These are phyloP conservation scores for Ceratotherium simum DNA, from an alignment of 2,113 vertebrate species.

Conservation along the genomic window DNA sequence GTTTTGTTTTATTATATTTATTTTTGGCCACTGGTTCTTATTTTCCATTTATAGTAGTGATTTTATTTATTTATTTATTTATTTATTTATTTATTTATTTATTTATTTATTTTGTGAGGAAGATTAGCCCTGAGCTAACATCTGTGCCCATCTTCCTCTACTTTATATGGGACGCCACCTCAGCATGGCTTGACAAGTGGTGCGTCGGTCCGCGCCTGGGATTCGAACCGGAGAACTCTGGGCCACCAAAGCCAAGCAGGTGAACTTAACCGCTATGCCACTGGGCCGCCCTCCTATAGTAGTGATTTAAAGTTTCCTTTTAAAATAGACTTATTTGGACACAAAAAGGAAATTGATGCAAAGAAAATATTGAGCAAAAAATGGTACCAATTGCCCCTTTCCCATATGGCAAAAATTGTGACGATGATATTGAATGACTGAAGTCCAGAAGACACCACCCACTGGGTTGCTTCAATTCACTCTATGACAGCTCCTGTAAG, in stretches of 20 bases:
- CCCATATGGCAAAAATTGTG: background rate
- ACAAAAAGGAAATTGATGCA: background rate
- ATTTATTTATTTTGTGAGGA: no score
- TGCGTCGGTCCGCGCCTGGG: no score
- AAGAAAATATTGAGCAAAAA: background rate
- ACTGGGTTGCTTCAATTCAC: background rate
- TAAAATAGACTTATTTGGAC: background rate
- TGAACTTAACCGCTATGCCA: no score
- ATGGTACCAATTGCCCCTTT: background rate
- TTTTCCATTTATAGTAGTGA: background rate
- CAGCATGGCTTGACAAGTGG: no score
- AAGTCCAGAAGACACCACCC: background rate
- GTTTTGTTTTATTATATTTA: background rate
- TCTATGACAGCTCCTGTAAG: background rate
- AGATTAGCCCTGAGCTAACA: no score
- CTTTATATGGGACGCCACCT: no score
- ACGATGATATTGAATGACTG: background rate
- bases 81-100: no score
- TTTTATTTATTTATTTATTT: background rate
- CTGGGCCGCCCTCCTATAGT: background rate
- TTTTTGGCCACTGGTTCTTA: background rate
- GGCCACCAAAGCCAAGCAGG: no score
- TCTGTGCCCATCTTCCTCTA: no score
- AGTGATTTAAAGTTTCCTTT: slow-evolving; percentile 36
- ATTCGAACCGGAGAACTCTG: no score